Base-by-base conservation (phyloP, 2,113 vertebrate species). In the Neotoma lepida region DNA sequence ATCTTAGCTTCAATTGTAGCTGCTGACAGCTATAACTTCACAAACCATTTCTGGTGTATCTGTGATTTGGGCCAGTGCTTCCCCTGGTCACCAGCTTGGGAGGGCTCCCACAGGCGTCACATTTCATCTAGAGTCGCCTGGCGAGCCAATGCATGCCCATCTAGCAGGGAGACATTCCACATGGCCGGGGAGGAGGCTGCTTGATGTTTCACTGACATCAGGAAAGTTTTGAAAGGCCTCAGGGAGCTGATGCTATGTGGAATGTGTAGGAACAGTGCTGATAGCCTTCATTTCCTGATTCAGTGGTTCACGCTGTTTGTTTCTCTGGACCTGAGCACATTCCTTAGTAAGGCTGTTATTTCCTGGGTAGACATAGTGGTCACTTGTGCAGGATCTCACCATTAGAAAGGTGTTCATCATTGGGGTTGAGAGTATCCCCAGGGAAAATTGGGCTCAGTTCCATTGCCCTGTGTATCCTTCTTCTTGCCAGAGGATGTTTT, bases 21-120 rank as follows among this genome's bases (percentile, higher is more conserved):
- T 93, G 56, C 51, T 54, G 88, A 94, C 56, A 93, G 68, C 70
- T 96, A 0, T 64, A 88, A 71, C 58, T 58, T 88, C 22, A 88
- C 46, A 61, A 92, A 46, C 70, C 71, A 91, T 91, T 89, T 54
- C 46, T 28, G 26, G 26, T 85, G 51, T 90, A 28, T 78, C 87
- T 91, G 39, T n/a, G 64, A 68, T 89, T 91, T 56, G 71, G 46
- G 28, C 30, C 44, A 77, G 13, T 1, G 2, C 17, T 71, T 89
- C 63, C 68, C 24, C 70, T 8, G 8, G n/a, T 89, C 61, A 84
- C 61, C 73, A 89, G 49, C 30, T 9, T 84, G 41, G 70, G 39
- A 44, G 14, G n/a, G 41, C 4, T 51, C 49, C 63, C 14, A 2
- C 6, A 39, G 63, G 24, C 74, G 54, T 85, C 70, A 41, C 3